phyloP scores from a whole-genome alignment of 2,113 vertebrate species.

The Tringa solitaria region DNA sequence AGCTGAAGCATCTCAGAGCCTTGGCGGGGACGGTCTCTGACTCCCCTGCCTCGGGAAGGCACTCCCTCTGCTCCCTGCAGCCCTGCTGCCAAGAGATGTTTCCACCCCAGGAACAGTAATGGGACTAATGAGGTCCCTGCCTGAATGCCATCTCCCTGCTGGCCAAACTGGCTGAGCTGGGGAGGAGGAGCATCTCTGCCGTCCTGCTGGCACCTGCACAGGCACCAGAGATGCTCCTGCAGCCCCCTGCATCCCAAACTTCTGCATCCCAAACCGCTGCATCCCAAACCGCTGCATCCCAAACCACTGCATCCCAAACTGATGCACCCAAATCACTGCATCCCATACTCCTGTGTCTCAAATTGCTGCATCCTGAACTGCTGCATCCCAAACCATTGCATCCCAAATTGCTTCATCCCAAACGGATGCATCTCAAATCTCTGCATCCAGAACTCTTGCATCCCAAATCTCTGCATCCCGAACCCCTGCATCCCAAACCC shows the following conservation, averaged over 20 bases:
- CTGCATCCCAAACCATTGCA: neutral
- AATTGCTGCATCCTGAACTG: no score
- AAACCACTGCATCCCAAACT: neutral
- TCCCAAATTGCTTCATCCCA: neutral
- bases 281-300: neutral
- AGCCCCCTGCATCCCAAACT: neutral
- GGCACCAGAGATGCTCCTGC: neutral
- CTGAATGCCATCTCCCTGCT: neutral
- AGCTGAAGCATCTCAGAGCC: neutral
- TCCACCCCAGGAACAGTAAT: accelerated
- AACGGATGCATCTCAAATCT: no score
- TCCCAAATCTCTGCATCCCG: neutral
- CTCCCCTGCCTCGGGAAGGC: neutral
- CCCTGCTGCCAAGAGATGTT: no score
- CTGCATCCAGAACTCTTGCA: no score
- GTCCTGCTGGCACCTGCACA: neutral
- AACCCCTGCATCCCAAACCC: no score
- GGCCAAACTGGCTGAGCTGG: neutral
- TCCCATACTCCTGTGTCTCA: no score
- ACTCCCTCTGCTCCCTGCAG: neutral
- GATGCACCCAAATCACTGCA: no score
- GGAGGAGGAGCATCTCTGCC: neutral
- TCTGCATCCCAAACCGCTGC: neutral
- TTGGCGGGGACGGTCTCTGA: neutral
- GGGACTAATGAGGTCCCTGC: neutral